Percentiles rank a stretch among this genome's conserved stretches.
phyloP scores from a whole-genome alignment of 2,113 vertebrate species.

The Echinops telfairi region DNA sequence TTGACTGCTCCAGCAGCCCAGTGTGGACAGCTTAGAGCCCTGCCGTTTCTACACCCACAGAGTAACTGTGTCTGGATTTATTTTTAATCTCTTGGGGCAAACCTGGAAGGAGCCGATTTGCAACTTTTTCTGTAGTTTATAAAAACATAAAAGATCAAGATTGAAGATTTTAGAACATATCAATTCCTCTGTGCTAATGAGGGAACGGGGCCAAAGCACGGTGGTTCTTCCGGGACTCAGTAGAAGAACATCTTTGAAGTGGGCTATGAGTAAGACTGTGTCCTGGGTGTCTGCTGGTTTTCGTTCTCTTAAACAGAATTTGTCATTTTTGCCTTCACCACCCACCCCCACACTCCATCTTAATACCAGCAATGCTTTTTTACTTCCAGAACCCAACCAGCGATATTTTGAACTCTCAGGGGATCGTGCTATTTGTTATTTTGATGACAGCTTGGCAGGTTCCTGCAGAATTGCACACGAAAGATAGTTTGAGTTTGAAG shows the following conservation, averaged over 20 bases:
- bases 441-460: constrained; percentile 85
- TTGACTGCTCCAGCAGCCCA: constrained; percentile 71
- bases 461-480: constrained; percentile 83
- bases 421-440: constrained; percentile 84
- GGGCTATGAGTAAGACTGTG: neutral
- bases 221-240: neutral
- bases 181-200: neutral
- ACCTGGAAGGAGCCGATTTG: constrained; percentile 40
- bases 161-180: neutral
- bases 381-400: constrained; percentile 82
- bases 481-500: constrained; percentile 83
- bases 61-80: neutral
- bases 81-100: constrained; percentile 37
- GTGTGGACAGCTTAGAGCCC: constrained; percentile 56
- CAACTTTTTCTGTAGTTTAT: constrained; percentile 22
- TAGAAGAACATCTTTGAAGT: constrained; percentile 12
- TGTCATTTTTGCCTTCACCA: constrained; percentile 54
- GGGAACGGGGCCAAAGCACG: constrained; percentile 17
- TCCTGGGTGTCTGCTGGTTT: constrained; percentile 25
- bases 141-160: constrained; percentile 9
- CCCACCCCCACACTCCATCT: neutral
- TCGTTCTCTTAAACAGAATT: constrained; percentile 41
- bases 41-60: constrained; percentile 43
- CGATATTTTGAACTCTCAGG: constrained; percentile 80
- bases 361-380: constrained; percentile 71